Evolutionary conservation across 2,797 vertebrate genomes (phyloP), one percentile per base, ranked within the genome.

Genomic region (Scarus forsteni): DNA sequence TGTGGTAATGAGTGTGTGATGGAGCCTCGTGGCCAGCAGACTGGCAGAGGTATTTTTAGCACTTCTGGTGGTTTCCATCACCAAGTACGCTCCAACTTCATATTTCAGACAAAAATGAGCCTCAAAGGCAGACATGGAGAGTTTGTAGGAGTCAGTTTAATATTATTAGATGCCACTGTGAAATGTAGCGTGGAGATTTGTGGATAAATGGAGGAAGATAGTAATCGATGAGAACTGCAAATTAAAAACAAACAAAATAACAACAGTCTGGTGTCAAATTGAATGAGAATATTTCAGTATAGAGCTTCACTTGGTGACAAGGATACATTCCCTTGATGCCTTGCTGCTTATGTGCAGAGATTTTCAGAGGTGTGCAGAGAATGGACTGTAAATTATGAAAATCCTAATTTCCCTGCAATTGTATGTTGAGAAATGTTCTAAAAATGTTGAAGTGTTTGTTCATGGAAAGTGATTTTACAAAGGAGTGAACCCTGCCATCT

Each of bases 31-130:
- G 90, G 91, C 92, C 84, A 90, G 84, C 86, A 91, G 92, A 91
- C 91, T 90, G 87, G 92, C 87, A 90, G 90, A 89, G 86, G 92
- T 93, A 93, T 93, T 93, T 92, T 93, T 93, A 93, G 91, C 91
- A 90, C 92, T 91, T 93, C 85, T 92, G 85, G 91, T 79, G 92
- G 92, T 92, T 93, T 93, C 89, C 88, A 91, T 89, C 91, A 86
- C 81, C 86, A 91, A 92, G 88, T 92, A 86, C 87, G 88, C 81
- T 85, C 87, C 82, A 81, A 90, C 86, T 86, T 87, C 91, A 90
- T 92, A 92, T 90, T 92, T 90, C 75, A 88, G 82, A 80, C 77
- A 88, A 77, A 92, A 87, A 80, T 74, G 40, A 64, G 88, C 89
- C 90, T 91, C 88, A 92, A 90, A 90, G 75, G 77, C 80, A 89